A percentile compares a stretch with the other conserved stretches of the same genome.
Evolutionary conservation across 2,888 invertebrate species (phyloP).

Genomic region (Elmis aenea): DNA sequence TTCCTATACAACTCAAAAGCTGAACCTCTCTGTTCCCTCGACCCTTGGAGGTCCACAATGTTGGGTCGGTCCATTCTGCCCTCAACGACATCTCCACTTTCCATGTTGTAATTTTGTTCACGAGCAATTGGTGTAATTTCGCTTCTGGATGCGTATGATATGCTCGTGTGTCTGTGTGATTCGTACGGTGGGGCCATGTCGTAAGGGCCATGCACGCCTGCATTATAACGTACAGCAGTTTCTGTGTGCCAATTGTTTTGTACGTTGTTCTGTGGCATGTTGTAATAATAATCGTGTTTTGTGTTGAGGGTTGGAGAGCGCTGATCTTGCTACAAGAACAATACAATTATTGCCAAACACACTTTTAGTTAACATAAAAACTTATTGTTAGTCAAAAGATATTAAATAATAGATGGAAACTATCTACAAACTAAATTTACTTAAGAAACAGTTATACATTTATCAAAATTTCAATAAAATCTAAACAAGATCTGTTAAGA

Average conservation of each 20-base stretch:
- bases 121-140: constrained; percentile 43
- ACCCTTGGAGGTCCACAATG: constrained; percentile 69
- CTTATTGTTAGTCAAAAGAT: no score
- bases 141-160: constrained; percentile 44
- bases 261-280: constrained; percentile 25
- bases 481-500: no score
- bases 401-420: no score
- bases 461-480: no score
- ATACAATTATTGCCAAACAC: no score
- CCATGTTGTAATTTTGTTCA: constrained; percentile 34
- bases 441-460: no score
- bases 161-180: constrained; percentile 42
- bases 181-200: constrained; percentile 44
- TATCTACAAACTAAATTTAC: no score
- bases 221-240: constrained; percentile 37
- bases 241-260: constrained; percentile 31
- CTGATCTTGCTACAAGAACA: constrained; percentile 36
- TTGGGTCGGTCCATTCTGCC: constrained; percentile 33
- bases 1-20: constrained; percentile 94
- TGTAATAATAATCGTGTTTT: constrained; percentile 43
- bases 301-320: constrained; percentile 35
- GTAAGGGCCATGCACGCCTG: constrained; percentile 39
- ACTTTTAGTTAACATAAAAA: no score
- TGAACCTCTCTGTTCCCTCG: constrained; percentile 85
- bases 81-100: constrained; percentile 30